Conservation (phyloP, 2,797 vertebrate species). For the Clamator glandarius region DNA sequence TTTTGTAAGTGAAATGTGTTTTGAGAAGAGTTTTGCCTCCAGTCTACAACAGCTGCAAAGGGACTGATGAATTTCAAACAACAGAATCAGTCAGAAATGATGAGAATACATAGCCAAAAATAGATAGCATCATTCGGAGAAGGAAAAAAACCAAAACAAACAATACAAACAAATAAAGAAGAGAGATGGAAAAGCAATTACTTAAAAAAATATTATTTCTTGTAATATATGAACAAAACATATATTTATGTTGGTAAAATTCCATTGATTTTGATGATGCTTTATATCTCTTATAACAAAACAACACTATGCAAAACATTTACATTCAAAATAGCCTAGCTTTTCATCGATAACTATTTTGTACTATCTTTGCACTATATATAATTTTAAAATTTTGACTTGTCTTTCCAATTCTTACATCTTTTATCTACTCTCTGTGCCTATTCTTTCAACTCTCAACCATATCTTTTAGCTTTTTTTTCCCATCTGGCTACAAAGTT, state of each 20-base stretch:
- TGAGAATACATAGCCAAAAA: neutral
- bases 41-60: neutral
- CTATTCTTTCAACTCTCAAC: slow-evolving; percentile 17
- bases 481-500: neutral
- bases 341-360: neutral
- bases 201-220: neutral
- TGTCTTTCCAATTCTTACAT: neutral
- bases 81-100: neutral
- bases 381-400: neutral
- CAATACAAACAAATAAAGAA: neutral
- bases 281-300: neutral
- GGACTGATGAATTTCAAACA: neutral
- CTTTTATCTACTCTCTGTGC: neutral
- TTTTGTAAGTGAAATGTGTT: neutral
- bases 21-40: neutral
- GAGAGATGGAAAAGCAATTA: neutral
- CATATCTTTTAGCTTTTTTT: neutral
- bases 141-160: neutral
- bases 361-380: neutral
- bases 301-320: neutral
- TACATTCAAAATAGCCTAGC: neutral
- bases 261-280: neutral
- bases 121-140: neutral
- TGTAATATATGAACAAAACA: neutral
- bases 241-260: neutral